Evolutionary conservation across 92 coral and sea anemone genomes (phyloP).

Genomic region (Parazoanthus atlanticus): DNA sequence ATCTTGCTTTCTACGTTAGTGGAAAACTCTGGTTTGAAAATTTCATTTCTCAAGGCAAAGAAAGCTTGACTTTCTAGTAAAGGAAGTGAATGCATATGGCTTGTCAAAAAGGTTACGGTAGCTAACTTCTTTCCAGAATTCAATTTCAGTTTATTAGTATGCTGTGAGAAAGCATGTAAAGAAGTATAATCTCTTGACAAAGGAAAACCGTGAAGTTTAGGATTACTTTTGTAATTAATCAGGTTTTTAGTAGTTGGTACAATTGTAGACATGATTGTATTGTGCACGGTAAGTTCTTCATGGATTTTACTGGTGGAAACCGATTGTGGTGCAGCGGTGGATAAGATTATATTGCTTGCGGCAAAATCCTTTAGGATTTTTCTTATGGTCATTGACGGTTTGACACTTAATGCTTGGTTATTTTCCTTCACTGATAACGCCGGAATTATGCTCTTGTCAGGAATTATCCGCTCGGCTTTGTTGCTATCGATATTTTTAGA

Average conservation of each 20-base stretch:
- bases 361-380: not conserved
- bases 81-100: not conserved
- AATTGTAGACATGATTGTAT: not conserved
- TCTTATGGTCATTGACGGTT: not conserved
- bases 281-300: not conserved
- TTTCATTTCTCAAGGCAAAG: not conserved
- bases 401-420: not conserved
- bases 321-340: not conserved
- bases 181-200: not conserved
- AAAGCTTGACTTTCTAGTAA: not conserved
- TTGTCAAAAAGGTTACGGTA: not conserved
- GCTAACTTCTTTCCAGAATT: not conserved
- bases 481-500: not conserved
- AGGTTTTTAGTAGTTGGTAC: not conserved
- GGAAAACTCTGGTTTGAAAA: not conserved
- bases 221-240: not conserved
- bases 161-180: not conserved
- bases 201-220: not conserved
- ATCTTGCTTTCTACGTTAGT: not conserved
- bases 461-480: not conserved
- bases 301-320: not conserved
- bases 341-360: not conserved
- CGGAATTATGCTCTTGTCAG: not conserved
- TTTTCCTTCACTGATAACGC: not conserved
- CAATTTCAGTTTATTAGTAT: not conserved